Evolutionary conservation across 2,797 vertebrate species (phyloP), one percentile per base, ranked within the genome.

Genomic region (Betta splendens): DNA sequence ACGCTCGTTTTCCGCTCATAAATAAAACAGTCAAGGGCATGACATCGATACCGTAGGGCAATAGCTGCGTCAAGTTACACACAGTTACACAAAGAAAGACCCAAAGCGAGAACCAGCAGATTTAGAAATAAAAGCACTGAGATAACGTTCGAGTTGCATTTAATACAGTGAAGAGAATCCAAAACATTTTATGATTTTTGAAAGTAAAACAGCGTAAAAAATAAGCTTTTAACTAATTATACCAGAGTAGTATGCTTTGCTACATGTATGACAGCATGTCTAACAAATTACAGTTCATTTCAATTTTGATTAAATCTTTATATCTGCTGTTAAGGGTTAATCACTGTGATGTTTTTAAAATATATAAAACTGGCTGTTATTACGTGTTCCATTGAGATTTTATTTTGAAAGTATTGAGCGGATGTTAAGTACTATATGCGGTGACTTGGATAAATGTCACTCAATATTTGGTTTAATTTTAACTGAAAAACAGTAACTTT

Each of bases 21-120:
- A 90, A 90, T 89, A 85, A 89, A 80, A 31, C 60, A 87, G 81
- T 72, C 76, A 86, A 89, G 85, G 87, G 82, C 86, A 67, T 55
- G 80, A 81, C 78, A 85, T 59, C 63, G 64, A 88, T 73, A 77
- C 69, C 21, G 31, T 25, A 31, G 40, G 29, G 4, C 15, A 38
- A 39, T 42, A 49, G 5, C 25, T 20, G 16, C 12, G 7, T 49
- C 50, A 72, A 79, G 64, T 0, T 31, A 10, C 0, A 12, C 0
- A 2, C 17, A 33, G 0, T 4, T 15, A n/a, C 0, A 0, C 5
- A 7, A 15, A 0, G 3, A 15, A 6, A 21, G 1, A 62, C 59
- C 64, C 69, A 80, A 82, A 77, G 0, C 12, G n/a, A 0, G 1
- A 0, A 6, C 0, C 1, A 4, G 0, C 1, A 0, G 1, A 4